Base-by-base conservation (phyloP, 1,140 invertebrate genomes). In the Drosophila melanogaster region DNA sequence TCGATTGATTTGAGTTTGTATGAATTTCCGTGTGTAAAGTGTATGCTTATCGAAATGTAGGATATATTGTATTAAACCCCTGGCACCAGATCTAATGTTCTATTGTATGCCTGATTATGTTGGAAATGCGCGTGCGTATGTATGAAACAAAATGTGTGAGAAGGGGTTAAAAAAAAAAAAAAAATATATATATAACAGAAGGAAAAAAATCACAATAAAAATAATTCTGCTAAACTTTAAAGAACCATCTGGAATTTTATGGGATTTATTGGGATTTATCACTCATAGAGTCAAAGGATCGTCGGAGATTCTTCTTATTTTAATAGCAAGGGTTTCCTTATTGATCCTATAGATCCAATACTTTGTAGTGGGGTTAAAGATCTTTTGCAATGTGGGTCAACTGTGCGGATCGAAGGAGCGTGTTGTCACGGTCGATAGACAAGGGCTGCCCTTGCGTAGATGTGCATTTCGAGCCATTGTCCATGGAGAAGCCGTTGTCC, bases 21-120 rank as follows among this genome's bases (percentile, higher is more conserved):
- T 69, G 66, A 54, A 59, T 70, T 59, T 71, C 76, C 58, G 69
- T 76, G 62, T 83, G 75, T 74, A 61, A 55, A 64, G 38, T 53
- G 59, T 76, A 71, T 75, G 77, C 70, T 64, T 76, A 80, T 58
- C 41, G 59, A 67, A 30, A 49, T 10, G 15, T 65, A 64, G 59
- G 35, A 50, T 53, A 14, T 72, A 75, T 40, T 57, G 67, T 69
- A 69, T 72, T 72, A 59, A 46, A 40, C 44, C 66, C 58, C 50
- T 41, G 38, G 66, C 66, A 72, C 53, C 66, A 59, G 46, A 72
- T 59, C 12, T 43, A 49, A 74, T 74, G 37, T 60, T 80, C 69
- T 80, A 53, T 60, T 79, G 80, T 84, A 79, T 84, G 80, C 80
- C 66, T 79, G 80, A 72, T 77, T 84, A 76, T 84, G 76, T 84